Evolutionary conservation across 37 sponge, comb jelly and placozoan genomes (phyloP), one percentile per base, ranked within the genome.

Genomic region (Ianthella basta): DNA sequence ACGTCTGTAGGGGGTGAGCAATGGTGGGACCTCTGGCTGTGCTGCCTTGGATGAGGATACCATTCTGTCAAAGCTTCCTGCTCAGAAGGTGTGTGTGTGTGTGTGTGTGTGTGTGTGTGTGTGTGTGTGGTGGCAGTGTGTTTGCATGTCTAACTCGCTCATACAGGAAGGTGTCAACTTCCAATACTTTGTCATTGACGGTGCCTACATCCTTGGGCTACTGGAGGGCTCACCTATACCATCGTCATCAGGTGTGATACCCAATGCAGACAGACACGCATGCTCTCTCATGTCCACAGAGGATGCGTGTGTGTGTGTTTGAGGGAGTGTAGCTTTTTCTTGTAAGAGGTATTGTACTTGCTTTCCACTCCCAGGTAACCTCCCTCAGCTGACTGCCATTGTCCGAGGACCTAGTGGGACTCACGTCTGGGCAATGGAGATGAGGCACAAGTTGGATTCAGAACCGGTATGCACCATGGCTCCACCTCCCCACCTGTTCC

Each of bases 391-490:
- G 29, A 91, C 95, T 8, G 83, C 80, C 27, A 57, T 97, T 35
- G 24, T 95, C 12, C 80, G 97, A 12, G 75, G 89, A 35, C 89
- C 89, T 0, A 81, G 91, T 84, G 95, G 97, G 5, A 63, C 86
- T 19, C 91, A 93, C n/a, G 88, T 88, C n/a, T 97, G 97, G 97
- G 88, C 85, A 39, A 84, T 92, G 84, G 95, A 97, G 70, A 83
- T 97, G 50, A 40, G 89, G 61, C 89, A 94, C 55, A 36, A 75
- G 21, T 90, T 94, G 15, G 36, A 90, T 55, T 84, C 85, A 29
- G 53, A 60, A 25, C 54, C 64, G 84, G 91, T 90, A 24, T 44
- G 50, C 50, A 8, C 8, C 6, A 44, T 44, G 8, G 3, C 50
- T 8, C 50, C 50, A 50, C 4, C 56, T 15, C 57, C n/a, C 37